Evolutionary conservation across 2,888 invertebrate species (phyloP).

Genomic region (Pseudococcus viburni): DNA sequence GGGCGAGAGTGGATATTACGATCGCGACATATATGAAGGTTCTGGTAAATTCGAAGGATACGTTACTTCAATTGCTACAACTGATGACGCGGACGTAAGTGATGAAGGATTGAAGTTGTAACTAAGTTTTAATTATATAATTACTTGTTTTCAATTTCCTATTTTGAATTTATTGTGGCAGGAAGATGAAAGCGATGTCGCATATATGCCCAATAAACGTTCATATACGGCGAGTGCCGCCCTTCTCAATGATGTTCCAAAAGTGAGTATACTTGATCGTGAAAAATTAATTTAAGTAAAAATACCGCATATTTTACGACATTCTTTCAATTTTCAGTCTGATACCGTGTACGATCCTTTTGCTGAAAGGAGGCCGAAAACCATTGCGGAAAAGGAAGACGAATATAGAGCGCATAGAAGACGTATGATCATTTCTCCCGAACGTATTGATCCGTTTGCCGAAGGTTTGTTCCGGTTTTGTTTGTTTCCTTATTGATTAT

Average conservation of each 20-base stretch:
- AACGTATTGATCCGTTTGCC: slow-evolving; percentile 96
- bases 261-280: slow-evolving; percentile 74
- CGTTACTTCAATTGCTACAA: slow-evolving; percentile 95
- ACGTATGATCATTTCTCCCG: slow-evolving; percentile 95
- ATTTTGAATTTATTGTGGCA: slow-evolving; percentile 69
- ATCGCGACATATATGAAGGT: slow-evolving; percentile 93
- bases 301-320: background rate
- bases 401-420: slow-evolving; percentile 93
- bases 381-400: slow-evolving; percentile 96
- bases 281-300: background rate
- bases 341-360: slow-evolving; percentile 96
- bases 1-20: slow-evolving; percentile 88
- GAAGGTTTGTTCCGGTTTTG: slow-evolving; percentile 80
- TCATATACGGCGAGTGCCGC: slow-evolving; percentile 90
- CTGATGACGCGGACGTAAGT: slow-evolving; percentile 89
- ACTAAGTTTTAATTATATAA: background rate
- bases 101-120: slow-evolving; percentile 41
- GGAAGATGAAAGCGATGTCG: slow-evolving; percentile 88
- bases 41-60: slow-evolving; percentile 90
- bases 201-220: slow-evolving; percentile 81
- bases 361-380: slow-evolving; percentile 90
- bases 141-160: background rate
- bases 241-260: slow-evolving; percentile 89
- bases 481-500: no score
- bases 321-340: slow-evolving; percentile 74